phyloP scores from a whole-genome alignment of 2,888 invertebrate species.

The Camponotus fellah region DNA sequence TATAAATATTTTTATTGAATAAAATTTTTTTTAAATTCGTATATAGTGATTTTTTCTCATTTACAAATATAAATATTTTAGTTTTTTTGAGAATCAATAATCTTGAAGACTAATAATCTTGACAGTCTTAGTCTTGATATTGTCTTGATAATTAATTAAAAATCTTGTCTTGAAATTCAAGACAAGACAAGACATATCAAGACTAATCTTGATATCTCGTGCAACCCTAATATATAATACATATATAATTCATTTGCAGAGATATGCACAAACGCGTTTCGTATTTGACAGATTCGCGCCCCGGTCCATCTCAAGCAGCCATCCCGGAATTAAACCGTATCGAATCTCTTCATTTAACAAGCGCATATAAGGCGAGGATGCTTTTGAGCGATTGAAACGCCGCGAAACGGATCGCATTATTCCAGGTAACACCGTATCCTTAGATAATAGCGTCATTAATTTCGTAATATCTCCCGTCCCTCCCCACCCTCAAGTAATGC shows the following conservation, averaged over 20 bases:
- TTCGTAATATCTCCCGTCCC: slow-evolving; percentile 41
- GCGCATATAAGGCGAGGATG: neutral
- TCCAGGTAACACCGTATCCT: slow-evolving; percentile 32
- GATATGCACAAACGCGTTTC: neutral
- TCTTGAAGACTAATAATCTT: no score
- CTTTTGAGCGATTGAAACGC: slow-evolving; percentile 24
- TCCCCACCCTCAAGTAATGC: slow-evolving; percentile 35
- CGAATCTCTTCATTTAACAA: neutral
- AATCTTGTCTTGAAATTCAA: no score
- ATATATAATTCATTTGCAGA: neutral
- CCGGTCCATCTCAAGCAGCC: neutral
- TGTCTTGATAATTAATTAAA: no score
- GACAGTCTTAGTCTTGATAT: no score
- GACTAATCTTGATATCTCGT: no score
- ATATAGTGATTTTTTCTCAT: no score
- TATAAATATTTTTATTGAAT: no score
- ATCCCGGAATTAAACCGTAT: neutral
- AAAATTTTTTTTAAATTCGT: no score
- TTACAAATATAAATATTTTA: no score
- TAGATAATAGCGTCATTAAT: slow-evolving; percentile 55
- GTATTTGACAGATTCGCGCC: neutral
- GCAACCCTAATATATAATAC: no score
- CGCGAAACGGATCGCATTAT: slow-evolving; percentile 41
- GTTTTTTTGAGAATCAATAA: no score
- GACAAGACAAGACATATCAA: no score